Evolutionary conservation across 2,797 vertebrate species (phyloP).

Genomic region (Syncerus caffer): DNA sequence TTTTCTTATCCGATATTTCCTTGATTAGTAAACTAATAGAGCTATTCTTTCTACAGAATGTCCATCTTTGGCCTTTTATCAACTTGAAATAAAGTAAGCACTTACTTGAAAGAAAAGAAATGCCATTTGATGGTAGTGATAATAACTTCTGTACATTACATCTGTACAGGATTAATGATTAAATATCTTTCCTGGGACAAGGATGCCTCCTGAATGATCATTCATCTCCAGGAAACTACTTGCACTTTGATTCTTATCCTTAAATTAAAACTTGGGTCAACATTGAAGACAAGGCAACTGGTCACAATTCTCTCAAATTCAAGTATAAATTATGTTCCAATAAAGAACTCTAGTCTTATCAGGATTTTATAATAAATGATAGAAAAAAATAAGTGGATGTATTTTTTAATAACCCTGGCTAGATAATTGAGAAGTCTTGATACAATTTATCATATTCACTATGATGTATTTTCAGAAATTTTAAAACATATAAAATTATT

Average conservation of each 20-base stretch:
- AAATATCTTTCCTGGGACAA: neutral
- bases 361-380: neutral
- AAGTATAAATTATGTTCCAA: constrained; percentile 33
- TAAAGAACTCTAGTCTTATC: neutral
- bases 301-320: neutral
- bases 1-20: neutral
- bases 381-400: neutral
- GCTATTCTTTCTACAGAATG: neutral
- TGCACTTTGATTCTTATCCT: constrained; percentile 47
- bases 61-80: neutral
- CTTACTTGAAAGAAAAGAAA: constrained; percentile 32
- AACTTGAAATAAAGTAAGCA: constrained; percentile 9
- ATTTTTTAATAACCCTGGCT: neutral
- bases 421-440: neutral
- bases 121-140: constrained; percentile 17
- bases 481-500: neutral
- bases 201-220: constrained; percentile 24
- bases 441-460: neutral
- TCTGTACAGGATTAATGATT: constrained; percentile 48
- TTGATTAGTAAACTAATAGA: constrained; percentile 29
- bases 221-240: constrained; percentile 56
- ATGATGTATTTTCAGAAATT: neutral
- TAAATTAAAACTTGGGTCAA: constrained; percentile 65
- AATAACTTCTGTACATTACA: neutral
- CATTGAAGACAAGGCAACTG: neutral